A percentile compares a stretch with the other conserved stretches of the same genome.
phyloP scores from a whole-genome alignment of 2,797 vertebrate genomes.

The Cyprinodon diabolis region DNA sequence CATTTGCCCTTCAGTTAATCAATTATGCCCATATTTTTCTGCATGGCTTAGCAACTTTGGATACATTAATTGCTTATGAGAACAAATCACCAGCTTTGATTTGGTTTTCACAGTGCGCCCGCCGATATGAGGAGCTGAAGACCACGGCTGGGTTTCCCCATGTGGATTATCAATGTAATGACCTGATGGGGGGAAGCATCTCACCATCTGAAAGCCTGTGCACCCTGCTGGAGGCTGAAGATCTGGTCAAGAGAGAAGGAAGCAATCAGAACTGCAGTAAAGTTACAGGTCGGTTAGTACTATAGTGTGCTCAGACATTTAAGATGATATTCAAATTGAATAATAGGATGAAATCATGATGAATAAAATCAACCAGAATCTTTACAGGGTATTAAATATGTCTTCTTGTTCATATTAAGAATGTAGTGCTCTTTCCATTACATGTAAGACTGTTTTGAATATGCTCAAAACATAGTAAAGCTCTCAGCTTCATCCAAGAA shows the following conservation, averaged over 20 bases:
- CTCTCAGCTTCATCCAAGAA: no score
- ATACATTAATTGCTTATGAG: background rate
- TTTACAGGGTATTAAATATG: no score
- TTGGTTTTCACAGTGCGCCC: constrained; percentile 86
- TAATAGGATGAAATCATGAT: no score
- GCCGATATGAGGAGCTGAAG: constrained; percentile 94
- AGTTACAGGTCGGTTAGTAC: constrained; percentile 79
- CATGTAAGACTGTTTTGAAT: no score
- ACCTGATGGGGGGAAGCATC: constrained; percentile 80
- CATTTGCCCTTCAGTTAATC: background rate
- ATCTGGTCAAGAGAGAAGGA: constrained; percentile 74
- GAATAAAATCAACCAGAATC: no score
- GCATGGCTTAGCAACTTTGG: background rate
- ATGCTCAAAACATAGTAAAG: no score
- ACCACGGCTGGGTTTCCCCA: constrained; percentile 84
- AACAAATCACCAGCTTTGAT: background rate
- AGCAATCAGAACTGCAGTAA: constrained; percentile 81
- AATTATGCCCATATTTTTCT: background rate
- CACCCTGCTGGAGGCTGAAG: constrained; percentile 81
- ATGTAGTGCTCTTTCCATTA: no score
- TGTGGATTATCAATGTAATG: constrained; percentile 90
- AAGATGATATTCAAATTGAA: no score
- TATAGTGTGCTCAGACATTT: background rate
- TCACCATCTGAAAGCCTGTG: constrained; percentile 83
- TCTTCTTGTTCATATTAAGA: no score